Evolutionary conservation across 2,888 invertebrate genomes (phyloP).

Genomic region (Hirtodrosophila confusa): DNA sequence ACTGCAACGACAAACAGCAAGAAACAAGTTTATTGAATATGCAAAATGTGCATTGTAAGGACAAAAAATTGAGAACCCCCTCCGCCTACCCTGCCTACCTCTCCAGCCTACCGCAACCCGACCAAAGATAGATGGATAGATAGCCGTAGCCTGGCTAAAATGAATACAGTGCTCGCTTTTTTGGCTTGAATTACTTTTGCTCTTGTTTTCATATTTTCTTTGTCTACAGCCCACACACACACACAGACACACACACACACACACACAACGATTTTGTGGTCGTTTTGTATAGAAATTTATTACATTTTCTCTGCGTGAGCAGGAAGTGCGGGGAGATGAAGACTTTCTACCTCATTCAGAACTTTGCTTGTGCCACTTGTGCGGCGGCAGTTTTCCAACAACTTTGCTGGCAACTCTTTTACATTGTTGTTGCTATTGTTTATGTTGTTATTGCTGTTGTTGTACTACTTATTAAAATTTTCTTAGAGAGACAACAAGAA

Average conservation of each 20-base stretch:
- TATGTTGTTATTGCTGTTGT: constrained; percentile 29
- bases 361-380: constrained; percentile 60
- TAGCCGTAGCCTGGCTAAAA: constrained; percentile 48
- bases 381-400: constrained; percentile 55
- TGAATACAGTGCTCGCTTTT: constrained; percentile 40
- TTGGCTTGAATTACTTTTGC: constrained; percentile 52
- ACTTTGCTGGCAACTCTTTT: constrained; percentile 52
- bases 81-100: background rate
- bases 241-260: constrained; percentile 19
- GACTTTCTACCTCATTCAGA: constrained; percentile 55
- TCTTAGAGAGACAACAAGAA: constrained; percentile 55
- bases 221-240: constrained; percentile 45
- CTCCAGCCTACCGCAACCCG: background rate
- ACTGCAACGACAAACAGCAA: constrained; percentile 49
- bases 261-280: constrained; percentile 64
- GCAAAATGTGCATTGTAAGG: constrained; percentile 53
- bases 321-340: constrained; percentile 8
- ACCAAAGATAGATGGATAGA: constrained; percentile 54
- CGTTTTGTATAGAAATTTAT: constrained; percentile 74
- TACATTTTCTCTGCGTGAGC: constrained; percentile 59
- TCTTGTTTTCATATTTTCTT: constrained; percentile 71
- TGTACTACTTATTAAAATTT: constrained; percentile 61
- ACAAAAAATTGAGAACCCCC: constrained; percentile 27
- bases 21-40: constrained; percentile 68
- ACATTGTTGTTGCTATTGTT: constrained; percentile 30